Conservation (phyloP, 2,113 vertebrate genomes). For the Atlantisia rogersi region DNA sequence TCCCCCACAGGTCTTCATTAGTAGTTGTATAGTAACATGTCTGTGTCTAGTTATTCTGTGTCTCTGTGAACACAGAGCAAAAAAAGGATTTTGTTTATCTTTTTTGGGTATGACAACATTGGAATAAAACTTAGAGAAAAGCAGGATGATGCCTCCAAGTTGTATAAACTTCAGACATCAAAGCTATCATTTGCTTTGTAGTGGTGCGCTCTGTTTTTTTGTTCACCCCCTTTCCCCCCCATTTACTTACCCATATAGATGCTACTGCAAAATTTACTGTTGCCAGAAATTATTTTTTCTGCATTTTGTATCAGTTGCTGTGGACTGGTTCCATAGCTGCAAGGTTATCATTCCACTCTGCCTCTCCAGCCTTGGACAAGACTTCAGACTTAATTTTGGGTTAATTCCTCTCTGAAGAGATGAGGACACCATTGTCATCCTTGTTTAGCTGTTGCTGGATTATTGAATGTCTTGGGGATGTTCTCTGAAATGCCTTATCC, state of each 20-base stretch:
- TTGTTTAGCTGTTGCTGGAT: background rate
- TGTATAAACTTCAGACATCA: background rate
- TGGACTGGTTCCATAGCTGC: background rate
- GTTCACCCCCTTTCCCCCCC: too few relatives aligned
- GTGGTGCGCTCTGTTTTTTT: background rate
- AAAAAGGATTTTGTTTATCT: background rate
- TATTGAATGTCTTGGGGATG: background rate
- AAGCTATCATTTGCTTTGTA: background rate
- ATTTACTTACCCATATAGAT: background rate
- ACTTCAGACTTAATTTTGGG: background rate
- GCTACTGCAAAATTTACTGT: background rate
- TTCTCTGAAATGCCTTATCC: background rate
- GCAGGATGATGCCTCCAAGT: background rate
- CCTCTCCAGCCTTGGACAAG: background rate
- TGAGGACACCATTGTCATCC: background rate
- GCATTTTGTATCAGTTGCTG: background rate
- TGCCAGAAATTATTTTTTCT: background rate
- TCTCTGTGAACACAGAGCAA: background rate
- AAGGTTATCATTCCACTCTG: background rate
- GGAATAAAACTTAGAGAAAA: background rate
- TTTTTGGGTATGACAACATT: background rate
- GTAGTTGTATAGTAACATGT: background rate
- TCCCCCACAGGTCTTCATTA: background rate
- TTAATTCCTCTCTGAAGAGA: background rate
- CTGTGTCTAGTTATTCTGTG: background rate